Evolutionary conservation across 2,113 vertebrate genomes (phyloP).

Genomic region (Gnathonemus longibarbis): DNA sequence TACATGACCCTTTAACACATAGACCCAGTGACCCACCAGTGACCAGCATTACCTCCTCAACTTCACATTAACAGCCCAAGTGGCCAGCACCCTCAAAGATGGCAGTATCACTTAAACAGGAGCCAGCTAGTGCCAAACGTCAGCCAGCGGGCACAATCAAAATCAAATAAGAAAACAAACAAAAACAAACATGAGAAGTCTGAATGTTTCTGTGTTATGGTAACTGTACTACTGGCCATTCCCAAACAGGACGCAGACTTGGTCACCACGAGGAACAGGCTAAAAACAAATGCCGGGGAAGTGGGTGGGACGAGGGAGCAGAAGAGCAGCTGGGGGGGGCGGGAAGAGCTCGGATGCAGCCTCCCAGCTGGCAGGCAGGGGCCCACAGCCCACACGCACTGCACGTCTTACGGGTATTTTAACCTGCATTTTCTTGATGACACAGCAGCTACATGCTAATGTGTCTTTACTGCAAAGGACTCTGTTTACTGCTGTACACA

Average conservation of each 20-base stretch:
- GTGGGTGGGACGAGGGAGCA: not conserved
- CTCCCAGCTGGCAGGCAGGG: not conserved
- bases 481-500: not conserved
- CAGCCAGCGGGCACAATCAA: not conserved
- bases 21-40: not conserved
- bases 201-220: not conserved
- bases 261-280: not conserved
- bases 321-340: not conserved
- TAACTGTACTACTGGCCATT: not conserved
- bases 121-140: not conserved
- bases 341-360: not conserved
- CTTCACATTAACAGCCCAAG: not conserved
- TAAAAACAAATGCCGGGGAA: not conserved
- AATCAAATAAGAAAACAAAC: not conserved
- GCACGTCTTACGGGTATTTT: not conserved
- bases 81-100: not conserved
- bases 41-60: not conserved
- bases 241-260: not conserved
- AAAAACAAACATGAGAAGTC: not conserved
- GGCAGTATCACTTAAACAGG: not conserved
- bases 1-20: not conserved
- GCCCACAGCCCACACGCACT: not conserved
- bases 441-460: not conserved
- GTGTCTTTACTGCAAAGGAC: not conserved
- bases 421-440: not conserved